A percentile compares a stretch with the other conserved stretches of the same genome.
Evolutionary conservation across 2,113 vertebrate species (phyloP).

Genomic region (Boleophthalmus pectinirostris): DNA sequence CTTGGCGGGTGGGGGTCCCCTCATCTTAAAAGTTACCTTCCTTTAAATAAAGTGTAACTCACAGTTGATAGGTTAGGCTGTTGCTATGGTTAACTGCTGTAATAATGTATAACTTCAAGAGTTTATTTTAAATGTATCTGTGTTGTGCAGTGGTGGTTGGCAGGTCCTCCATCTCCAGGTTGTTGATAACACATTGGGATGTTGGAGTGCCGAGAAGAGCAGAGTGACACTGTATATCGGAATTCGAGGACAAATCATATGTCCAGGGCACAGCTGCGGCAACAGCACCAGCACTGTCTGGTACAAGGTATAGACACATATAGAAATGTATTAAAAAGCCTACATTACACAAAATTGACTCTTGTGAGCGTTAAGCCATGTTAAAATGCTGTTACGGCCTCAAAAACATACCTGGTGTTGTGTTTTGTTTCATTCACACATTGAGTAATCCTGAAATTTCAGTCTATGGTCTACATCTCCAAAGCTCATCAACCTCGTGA

Average conservation of each 20-base stretch:
- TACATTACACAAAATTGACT: too few species aligned
- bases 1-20: neutral
- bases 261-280: constrained; percentile 78
- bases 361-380: too few species aligned
- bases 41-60: too few species aligned
- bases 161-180: constrained; percentile 70
- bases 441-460: too few species aligned
- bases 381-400: too few species aligned
- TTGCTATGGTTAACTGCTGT: neutral
- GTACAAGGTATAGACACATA: constrained; percentile 79
- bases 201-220: constrained; percentile 43
- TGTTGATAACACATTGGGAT: constrained; percentile 62
- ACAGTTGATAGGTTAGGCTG: too few species aligned
- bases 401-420: too few species aligned
- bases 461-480: too few species aligned
- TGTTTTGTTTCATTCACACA: too few species aligned
- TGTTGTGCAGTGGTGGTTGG: constrained; percentile 32
- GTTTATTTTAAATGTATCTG: constrained; percentile 5
- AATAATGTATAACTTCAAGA: neutral
- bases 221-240: constrained; percentile 38
- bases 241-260: constrained; percentile 64
- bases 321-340: too few species aligned
- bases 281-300: constrained; percentile 71
- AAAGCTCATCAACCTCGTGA: too few species aligned
- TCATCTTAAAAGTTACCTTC: neutral